Percentiles rank a stretch among this genome's conserved stretches.
These are phyloP conservation scores for Prenolepis imparis DNA, from an alignment of 2,888 invertebrate genomes.

Conservation along the genomic window DNA sequence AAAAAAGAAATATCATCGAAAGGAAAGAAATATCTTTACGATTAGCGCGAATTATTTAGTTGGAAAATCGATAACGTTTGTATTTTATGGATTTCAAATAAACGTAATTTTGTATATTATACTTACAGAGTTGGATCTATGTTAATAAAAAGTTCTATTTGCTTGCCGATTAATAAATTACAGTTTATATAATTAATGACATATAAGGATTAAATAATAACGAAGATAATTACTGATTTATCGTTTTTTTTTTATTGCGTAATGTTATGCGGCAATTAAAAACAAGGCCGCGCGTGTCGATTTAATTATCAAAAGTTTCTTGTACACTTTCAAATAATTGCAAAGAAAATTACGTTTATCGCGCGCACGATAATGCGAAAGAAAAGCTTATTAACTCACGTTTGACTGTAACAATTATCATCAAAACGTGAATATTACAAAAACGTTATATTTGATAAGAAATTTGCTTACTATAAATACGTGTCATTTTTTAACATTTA, in stretches of 20 bases:
- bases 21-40: not conserved
- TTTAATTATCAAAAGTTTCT: not conserved
- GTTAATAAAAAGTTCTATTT: slow-evolving; percentile 20
- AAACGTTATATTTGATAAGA: not conserved
- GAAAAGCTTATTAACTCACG: not conserved
- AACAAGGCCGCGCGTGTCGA: not conserved
- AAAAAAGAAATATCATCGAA: not conserved
- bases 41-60: not conserved
- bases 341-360: slow-evolving; percentile 8
- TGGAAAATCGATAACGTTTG: not conserved
- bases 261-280: not conserved
- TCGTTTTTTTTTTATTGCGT: not conserved
- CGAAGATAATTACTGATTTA: not conserved
- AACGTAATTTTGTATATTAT: slow-evolving; percentile 15
- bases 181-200: not conserved
- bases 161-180: not conserved
- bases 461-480: not conserved
- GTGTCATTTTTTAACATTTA: not conserved
- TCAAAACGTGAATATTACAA: not conserved
- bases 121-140: not conserved
- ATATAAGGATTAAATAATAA: slow-evolving; percentile 31
- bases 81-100: not conserved
- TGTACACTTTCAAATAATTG: not conserved
- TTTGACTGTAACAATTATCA: not conserved
- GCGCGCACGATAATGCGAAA: not conserved